Conservation (phyloP, 2,113 vertebrate genomes). For the Pipa parva region DNA sequence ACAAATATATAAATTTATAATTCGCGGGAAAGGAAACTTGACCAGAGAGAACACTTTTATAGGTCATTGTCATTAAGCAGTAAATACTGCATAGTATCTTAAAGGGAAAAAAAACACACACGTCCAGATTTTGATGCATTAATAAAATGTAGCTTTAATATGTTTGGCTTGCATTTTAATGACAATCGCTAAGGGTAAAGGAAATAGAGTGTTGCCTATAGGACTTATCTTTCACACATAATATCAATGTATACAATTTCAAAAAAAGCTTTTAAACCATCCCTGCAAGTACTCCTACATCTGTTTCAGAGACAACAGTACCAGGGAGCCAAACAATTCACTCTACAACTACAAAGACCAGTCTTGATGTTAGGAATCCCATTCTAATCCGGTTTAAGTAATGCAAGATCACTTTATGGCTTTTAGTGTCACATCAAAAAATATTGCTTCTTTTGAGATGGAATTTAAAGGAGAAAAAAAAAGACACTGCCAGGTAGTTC, state of each 20-base stretch:
- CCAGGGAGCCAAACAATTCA: constrained; percentile 10
- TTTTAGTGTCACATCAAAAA: constrained; percentile 35
- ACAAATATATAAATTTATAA: no score
- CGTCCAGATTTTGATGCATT: no score
- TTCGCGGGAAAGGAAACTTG: no score
- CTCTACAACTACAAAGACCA: constrained; percentile 11
- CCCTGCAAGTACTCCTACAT: constrained; percentile 12
- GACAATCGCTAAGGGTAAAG: constrained; percentile 3
- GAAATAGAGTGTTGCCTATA: constrained; percentile 13
- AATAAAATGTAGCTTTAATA: no score
- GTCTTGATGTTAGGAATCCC: constrained; percentile 17
- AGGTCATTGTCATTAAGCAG: no score
- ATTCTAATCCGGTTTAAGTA: constrained; percentile 26
- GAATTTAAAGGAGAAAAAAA: constrained; percentile 4
- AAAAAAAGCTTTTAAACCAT: constrained; percentile 33
- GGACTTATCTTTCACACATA: constrained; percentile 11
- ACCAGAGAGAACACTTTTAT: no score
- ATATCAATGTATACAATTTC: constrained; percentile 18
- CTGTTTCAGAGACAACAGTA: constrained; percentile 5
- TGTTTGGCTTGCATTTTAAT: constrained; percentile 3
- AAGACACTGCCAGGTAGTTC: not conserved
- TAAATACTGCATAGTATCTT: no score
- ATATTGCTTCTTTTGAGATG: constrained; percentile 6
- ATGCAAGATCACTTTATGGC: constrained; percentile 28
- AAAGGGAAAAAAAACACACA: no score